Conservation (phyloP, 2,888 invertebrate species). For the Orthosia gracilis region DNA sequence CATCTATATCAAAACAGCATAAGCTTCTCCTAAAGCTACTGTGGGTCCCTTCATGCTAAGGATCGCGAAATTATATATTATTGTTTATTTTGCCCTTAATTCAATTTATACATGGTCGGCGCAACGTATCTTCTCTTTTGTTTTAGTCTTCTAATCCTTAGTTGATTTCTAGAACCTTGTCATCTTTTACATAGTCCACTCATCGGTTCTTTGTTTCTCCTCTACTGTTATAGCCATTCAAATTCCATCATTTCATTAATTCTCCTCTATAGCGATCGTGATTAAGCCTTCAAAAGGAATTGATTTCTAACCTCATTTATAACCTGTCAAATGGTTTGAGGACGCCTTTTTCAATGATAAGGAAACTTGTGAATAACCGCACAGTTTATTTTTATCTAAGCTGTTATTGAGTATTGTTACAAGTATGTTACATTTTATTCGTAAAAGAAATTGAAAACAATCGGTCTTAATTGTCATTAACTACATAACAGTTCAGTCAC, state of each 20-base stretch:
- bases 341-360: constrained; percentile 2
- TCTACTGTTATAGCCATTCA: too few species aligned
- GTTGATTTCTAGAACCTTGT: too few species aligned
- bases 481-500: neutral
- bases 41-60: neutral
- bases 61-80: neutral
- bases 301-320: neutral
- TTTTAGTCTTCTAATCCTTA: too few species aligned
- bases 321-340: neutral
- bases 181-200: too few species aligned
- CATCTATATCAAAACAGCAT: neutral
- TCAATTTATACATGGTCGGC: too few species aligned
- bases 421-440: neutral
- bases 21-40: neutral
- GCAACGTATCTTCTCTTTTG: too few species aligned
- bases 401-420: neutral
- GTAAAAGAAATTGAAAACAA: neutral
- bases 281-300: neutral
- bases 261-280: neutral
- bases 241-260: too few species aligned
- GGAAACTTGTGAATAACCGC: neutral
- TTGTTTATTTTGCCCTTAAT: too few species aligned
- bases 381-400: neutral
- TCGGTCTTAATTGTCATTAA: neutral
- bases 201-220: too few species aligned